Evolutionary conservation across 64 coral and sea anemone species (phyloP).

Genomic region (Porites lutea): DNA sequence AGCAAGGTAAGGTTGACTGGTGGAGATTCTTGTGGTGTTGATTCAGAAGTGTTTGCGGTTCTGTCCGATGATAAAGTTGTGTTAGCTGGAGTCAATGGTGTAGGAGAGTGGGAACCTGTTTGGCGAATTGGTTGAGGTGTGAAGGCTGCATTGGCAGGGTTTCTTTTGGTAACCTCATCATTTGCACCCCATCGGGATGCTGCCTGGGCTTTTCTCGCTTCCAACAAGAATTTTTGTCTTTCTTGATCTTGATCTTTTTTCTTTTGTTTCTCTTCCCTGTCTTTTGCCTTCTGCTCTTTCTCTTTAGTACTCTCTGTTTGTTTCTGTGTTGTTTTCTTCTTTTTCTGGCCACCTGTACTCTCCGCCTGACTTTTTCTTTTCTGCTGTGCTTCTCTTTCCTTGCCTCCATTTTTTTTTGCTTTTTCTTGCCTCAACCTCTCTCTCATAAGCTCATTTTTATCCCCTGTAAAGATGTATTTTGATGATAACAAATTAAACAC

Average conservation of each 20-base stretch:
- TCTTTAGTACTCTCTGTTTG: slow-evolving; percentile 61
- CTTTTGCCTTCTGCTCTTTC: slow-evolving; percentile 47
- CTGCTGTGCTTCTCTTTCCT: slow-evolving; percentile 44
- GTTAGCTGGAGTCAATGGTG: not conserved
- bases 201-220: slow-evolving; percentile 61
- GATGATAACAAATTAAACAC: not conserved
- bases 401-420: slow-evolving; percentile 37
- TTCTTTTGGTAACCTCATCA: slow-evolving; percentile 24
- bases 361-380: slow-evolving; percentile 56
- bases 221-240: slow-evolving; percentile 39
- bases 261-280: slow-evolving; percentile 55
- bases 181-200: slow-evolving; percentile 27
- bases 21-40: not conserved
- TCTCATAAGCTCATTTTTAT: slow-evolving; percentile 59
- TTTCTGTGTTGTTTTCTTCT: slow-evolving; percentile 53
- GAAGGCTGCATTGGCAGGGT: not conserved
- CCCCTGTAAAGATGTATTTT: slow-evolving; percentile 63
- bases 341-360: slow-evolving; percentile 40
- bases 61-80: slow-evolving; percentile 10
- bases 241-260: slow-evolving; percentile 62
- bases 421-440: slow-evolving; percentile 49
- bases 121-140: not conserved
- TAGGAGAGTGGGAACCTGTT: not conserved
- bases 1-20: not conserved
- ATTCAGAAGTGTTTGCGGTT: slow-evolving; percentile 12